Percentiles rank a stretch among this genome's conserved stretches.
These are phyloP conservation scores for Lepidurus packardi DNA, from an alignment of 1,140 invertebrate species.

Conservation along the genomic window DNA sequence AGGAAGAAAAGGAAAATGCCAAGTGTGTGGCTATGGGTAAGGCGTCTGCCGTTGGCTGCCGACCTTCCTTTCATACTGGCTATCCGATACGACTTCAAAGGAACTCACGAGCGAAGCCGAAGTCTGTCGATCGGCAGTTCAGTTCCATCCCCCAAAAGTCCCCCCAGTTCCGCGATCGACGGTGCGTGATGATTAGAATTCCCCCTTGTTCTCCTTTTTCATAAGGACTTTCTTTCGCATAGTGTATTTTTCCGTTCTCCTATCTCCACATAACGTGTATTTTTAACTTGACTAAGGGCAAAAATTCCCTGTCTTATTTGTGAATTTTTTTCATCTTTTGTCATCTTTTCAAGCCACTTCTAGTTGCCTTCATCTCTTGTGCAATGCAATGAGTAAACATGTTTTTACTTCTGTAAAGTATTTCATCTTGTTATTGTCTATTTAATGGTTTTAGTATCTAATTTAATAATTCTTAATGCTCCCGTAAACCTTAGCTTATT, in stretches of 20 bases:
- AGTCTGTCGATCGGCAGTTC: slow-evolving; percentile 12
- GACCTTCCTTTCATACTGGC: slow-evolving; percentile 14
- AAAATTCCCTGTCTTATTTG: neutral
- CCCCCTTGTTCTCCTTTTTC: slow-evolving; percentile 21
- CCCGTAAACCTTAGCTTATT: no score
- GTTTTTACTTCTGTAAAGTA: neutral
- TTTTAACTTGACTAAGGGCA: neutral
- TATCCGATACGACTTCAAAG: slow-evolving; percentile 21
- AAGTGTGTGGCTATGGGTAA: neutral
- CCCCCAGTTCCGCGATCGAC: slow-evolving; percentile 3
- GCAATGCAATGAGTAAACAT: neutral
- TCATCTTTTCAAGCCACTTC: neutral
- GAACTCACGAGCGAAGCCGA: neutral
- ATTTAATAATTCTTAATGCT: no score
- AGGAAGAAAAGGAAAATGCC: neutral
- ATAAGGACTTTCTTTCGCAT: neutral
- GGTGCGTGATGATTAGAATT: slow-evolving; percentile 21
- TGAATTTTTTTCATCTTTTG: neutral
- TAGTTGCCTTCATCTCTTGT: neutral
- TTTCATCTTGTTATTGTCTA: no score
- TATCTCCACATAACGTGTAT: neutral
- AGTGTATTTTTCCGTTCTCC: neutral
- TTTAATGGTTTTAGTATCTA: no score
- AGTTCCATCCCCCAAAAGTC: slow-evolving; percentile 3
- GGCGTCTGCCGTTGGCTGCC: neutral